Base-by-base conservation (phyloP, 2,888 invertebrate species). In the Auanema sp. region DNA sequence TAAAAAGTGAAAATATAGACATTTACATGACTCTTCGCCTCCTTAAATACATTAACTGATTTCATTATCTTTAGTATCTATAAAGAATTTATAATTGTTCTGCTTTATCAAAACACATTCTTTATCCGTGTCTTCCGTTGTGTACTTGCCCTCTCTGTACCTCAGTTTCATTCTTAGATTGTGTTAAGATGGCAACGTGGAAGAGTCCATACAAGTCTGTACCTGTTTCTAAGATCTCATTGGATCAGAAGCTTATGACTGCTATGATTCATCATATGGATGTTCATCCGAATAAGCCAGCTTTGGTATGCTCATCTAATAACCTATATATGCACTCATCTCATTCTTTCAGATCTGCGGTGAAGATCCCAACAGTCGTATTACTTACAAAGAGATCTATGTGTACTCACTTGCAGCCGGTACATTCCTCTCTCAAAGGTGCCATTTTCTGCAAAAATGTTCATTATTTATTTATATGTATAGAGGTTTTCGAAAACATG, bases 211-310 rank as follows among this genome's bases (percentile, higher is more conserved):
- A 56, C 43, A 14, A 60, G 1, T 23, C 65, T 10, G 69, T 69
- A 16, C 66, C 69, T 11, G 51, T 64, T 8, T 42, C 54, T 1
- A 60, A 24, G 11, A 58, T 64, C 23, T 50, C 62, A 21, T 47
- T 66, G 11, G 62, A 64, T 47, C 56, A 58, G 41, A 66, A 66
- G 33, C 49, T 69, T 6, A 51, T 69, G 10, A 25, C 60, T 6
- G 52, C 65, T 2, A 42, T 65, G 14, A 41, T 47, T 16, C 42
- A 25, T 16, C 58, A 58, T 43, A 50, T 51, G 6, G 57, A 56
- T 18, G 12, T 10, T 12, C 42, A 54, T 50, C 65, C 65, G 4
- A 52, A 41, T 1, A 44, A 44, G 18, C 58, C 51, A 11, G 65
- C 65, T 24, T 47, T 65, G 41, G 65, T 65, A 40, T 16, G 57